Conservation (phyloP, 2,113 vertebrate genomes). For the Saccopteryx leptura region DNA sequence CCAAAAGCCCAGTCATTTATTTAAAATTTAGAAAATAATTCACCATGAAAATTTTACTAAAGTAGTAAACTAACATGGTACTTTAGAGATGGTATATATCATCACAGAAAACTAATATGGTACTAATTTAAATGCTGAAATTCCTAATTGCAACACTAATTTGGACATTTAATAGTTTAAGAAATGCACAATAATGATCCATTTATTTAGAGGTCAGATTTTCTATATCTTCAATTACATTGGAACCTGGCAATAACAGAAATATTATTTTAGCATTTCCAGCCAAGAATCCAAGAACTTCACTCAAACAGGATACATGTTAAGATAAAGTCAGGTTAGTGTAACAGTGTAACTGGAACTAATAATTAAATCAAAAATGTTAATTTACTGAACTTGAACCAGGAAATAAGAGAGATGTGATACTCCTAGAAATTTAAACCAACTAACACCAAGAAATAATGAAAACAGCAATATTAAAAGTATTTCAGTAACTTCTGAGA, state of each 20-base stretch:
- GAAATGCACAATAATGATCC: conserved; percentile 5
- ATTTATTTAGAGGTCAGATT: neutral
- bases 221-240: neutral
- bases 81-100: conserved; percentile 17
- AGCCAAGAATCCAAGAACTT: conserved; percentile 1
- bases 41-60: conserved; percentile 21
- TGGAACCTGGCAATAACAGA: neutral
- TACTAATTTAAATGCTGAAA: conserved; percentile 46
- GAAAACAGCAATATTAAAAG: conserved; percentile 29
- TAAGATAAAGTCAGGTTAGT: conserved; percentile 2
- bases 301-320: neutral
- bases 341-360: neutral
- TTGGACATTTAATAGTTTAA: conserved; percentile 3
- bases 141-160: conserved; percentile 40
- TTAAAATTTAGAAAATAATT: conserved; percentile 44
- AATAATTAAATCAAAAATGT: neutral
- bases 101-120: neutral
- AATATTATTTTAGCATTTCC: conserved; percentile 31
- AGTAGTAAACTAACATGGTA: conserved; percentile 15
- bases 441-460: neutral
- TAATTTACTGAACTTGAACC: conserved; percentile 48
- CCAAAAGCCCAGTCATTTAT: conserved; percentile 20
- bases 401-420: neutral
- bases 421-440: neutral
- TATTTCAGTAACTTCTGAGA: conserved; percentile 17